Evolutionary conservation across 2,113 vertebrate species (phyloP).

Genomic region (Phoxinus phoxinus): DNA sequence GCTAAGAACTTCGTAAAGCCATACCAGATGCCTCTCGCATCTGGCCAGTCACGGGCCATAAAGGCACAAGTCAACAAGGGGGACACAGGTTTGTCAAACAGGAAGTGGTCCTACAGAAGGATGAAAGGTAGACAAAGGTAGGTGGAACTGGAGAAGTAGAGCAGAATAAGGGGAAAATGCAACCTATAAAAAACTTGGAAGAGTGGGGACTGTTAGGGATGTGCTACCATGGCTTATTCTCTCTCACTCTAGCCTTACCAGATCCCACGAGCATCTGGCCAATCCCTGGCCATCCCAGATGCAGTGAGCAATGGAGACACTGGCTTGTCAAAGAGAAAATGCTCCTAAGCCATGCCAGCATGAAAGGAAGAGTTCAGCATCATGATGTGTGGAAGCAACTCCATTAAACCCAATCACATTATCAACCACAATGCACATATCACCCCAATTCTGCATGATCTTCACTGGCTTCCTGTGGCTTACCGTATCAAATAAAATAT

Average conservation of each 20-base stretch:
- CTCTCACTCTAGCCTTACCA: constrained; percentile 42
- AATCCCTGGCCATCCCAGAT: constrained; percentile 59
- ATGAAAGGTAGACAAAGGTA: constrained; percentile 6
- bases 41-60: constrained; percentile 74
- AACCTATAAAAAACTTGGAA: not conserved
- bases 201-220: not conserved
- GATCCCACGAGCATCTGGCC: constrained; percentile 57
- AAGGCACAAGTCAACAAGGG: constrained; percentile 82
- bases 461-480: too few species aligned
- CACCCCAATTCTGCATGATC: too few species aligned
- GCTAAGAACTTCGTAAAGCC: constrained; percentile 56
- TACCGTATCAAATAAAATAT: too few species aligned
- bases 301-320: constrained; percentile 72
- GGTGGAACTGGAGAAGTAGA: not conserved
- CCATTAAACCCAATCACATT: not conserved
- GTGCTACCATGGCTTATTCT: not conserved
- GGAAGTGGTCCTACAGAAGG: constrained; percentile 82
- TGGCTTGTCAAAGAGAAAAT: constrained; percentile 75
- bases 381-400: not conserved
- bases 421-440: too few species aligned
- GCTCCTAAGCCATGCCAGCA: constrained; percentile 66
- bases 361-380: constrained; percentile 51
- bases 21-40: constrained; percentile 89
- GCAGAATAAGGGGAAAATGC: not conserved
- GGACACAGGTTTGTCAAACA: constrained; percentile 87